phyloP scores from a whole-genome alignment of 2,888 invertebrate species.

The Orthosia gothica region DNA sequence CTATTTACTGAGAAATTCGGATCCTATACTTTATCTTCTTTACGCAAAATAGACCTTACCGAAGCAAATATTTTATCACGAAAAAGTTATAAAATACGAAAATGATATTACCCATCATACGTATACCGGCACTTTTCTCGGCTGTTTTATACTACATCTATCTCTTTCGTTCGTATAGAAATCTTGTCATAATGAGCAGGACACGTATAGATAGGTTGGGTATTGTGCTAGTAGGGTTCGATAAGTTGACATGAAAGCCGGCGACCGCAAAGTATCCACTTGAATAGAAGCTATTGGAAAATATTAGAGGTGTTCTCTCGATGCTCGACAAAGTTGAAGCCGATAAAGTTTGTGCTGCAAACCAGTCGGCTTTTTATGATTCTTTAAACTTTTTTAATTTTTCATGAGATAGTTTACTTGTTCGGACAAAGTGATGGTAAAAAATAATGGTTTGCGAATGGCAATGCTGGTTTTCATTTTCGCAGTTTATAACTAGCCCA shows the following conservation, averaged over 20 bases:
- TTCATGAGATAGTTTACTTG: neutral
- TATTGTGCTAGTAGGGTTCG: slow-evolving; percentile 50
- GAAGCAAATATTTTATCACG: slow-evolving; percentile 43
- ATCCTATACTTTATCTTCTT: slow-evolving; percentile 7
- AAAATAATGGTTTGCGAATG: neutral
- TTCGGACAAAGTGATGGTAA: neutral
- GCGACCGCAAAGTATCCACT: slow-evolving; percentile 46
- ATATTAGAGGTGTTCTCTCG: slow-evolving; percentile 44
- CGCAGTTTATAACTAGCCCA: no score
- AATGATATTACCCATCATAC: slow-evolving; percentile 48
- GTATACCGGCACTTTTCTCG: slow-evolving; percentile 35
- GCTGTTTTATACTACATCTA: slow-evolving; percentile 34
- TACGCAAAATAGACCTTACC: slow-evolving; percentile 22
- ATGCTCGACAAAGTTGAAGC: slow-evolving; percentile 27
- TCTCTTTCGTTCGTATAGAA: slow-evolving; percentile 54
- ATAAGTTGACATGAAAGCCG: slow-evolving; percentile 59
- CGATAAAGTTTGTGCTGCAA: slow-evolving; percentile 20
- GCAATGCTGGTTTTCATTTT: neutral
- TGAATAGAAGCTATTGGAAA: slow-evolving; percentile 56
- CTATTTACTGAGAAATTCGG: neutral
- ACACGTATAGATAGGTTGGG: slow-evolving; percentile 51
- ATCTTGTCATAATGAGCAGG: slow-evolving; percentile 53
- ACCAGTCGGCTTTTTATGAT: slow-evolving; percentile 5
- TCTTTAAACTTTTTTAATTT: slow-evolving; percentile 20
- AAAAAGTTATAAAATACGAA: slow-evolving; percentile 44